Percentiles rank a stretch among this genome's conserved stretches.
Evolutionary conservation across 2,888 invertebrate genomes (phyloP).

Genomic region (Drosophila histrio): DNA sequence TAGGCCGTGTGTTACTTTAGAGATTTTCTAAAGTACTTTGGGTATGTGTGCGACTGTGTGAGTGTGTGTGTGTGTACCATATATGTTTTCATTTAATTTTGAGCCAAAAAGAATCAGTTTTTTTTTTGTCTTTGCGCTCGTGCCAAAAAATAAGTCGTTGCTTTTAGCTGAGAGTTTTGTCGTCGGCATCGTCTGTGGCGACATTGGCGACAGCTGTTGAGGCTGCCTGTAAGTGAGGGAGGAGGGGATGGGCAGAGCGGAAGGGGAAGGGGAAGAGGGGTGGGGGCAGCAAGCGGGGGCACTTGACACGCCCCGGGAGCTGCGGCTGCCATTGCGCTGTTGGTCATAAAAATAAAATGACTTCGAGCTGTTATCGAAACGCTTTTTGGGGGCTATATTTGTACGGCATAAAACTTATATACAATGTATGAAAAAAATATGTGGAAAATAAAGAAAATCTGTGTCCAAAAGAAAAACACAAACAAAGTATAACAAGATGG

Average conservation of each 20-base stretch:
- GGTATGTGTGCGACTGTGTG: constrained; percentile 18
- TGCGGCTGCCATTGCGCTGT: constrained; percentile 12
- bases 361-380: constrained; percentile 63
- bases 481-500: constrained; percentile 3
- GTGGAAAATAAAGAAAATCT: constrained; percentile 59
- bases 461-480: constrained; percentile 25
- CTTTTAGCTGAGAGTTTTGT: constrained; percentile 42
- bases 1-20: constrained; percentile 59
- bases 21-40: constrained; percentile 69
- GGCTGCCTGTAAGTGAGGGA: neutral
- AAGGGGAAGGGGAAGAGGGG: neutral
- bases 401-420: constrained; percentile 50
- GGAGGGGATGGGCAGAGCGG: neutral
- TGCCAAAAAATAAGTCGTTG: constrained; percentile 58
- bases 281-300: neutral
- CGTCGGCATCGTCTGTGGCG: constrained; percentile 24
- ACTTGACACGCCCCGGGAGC: constrained; percentile 35
- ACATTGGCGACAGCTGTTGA: constrained; percentile 68
- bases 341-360: constrained; percentile 68
- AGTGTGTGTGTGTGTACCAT: constrained; percentile 27
- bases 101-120: constrained; percentile 58
- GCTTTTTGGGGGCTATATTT: constrained; percentile 39
- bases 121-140: constrained; percentile 45
- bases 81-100: constrained; percentile 76
- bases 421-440: constrained; percentile 2